Conservation (phyloP, 2,113 vertebrate genomes). For the Zapus hudsonius region DNA sequence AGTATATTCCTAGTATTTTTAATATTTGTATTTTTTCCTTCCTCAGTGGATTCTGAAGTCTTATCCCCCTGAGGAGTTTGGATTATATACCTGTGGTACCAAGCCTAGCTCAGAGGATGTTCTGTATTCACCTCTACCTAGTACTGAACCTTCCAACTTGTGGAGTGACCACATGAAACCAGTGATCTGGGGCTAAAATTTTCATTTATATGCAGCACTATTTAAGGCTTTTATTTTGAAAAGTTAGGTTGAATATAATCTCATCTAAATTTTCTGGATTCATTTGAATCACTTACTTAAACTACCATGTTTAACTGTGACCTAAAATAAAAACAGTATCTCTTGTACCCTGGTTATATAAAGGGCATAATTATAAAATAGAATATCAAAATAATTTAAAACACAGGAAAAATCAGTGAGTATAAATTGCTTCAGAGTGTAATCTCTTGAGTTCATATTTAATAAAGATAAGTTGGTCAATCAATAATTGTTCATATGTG, state of each 20-base stretch:
- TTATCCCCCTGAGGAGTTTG: too few species aligned
- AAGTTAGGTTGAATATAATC: constrained; percentile 21
- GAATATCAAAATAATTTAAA: constrained; percentile 68
- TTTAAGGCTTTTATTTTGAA: constrained; percentile 41
- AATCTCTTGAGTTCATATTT: constrained; percentile 70
- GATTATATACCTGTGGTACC: neutral
- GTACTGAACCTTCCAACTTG: neutral
- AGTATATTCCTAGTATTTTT: neutral
- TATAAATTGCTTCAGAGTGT: constrained; percentile 70
- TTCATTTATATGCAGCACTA: neutral
- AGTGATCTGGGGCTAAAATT: neutral
- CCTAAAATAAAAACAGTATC: constrained; percentile 56
- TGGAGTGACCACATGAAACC: neutral
- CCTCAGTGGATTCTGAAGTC: too few species aligned
- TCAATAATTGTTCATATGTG: constrained; percentile 71
- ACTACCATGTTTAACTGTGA: constrained; percentile 52
- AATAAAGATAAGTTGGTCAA: constrained; percentile 80
- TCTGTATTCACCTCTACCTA: neutral
- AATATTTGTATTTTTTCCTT: neutral
- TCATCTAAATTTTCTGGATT: constrained; percentile 30
- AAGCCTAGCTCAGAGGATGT: neutral
- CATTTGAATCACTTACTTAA: constrained; percentile 48
- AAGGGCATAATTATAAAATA: constrained; percentile 20
- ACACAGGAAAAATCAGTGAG: constrained; percentile 63
- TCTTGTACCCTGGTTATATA: constrained; percentile 57